Percentiles rank a stretch among this genome's conserved stretches.
Conservation (phyloP, 2,888 invertebrate species). For the Reticulitermes lucifugus region DNA sequence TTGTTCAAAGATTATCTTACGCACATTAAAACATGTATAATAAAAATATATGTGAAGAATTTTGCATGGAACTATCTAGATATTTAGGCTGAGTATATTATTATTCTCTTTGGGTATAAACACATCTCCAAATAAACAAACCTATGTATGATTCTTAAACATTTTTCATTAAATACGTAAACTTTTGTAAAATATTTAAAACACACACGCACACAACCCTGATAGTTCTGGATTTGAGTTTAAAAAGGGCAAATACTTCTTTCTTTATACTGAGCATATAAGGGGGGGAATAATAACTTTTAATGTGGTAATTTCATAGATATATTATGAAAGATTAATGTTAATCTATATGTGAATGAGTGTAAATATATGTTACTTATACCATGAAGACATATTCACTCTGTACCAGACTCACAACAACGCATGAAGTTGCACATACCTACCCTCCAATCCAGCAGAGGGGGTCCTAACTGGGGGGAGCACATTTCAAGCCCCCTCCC, state of each 20-base stretch:
- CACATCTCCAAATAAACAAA: slow-evolving; percentile 55
- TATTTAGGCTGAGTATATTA: slow-evolving; percentile 55
- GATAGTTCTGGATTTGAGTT: slow-evolving; percentile 55
- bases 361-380: slow-evolving; percentile 52
- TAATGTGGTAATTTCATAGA: slow-evolving; percentile 51
- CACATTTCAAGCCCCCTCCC: neutral
- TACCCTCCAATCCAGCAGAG: slow-evolving; percentile 2
- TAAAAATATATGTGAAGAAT: slow-evolving; percentile 57
- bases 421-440: slow-evolving; percentile 21
- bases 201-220: slow-evolving; percentile 56
- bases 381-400: slow-evolving; percentile 49
- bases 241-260: slow-evolving; percentile 52
- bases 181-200: slow-evolving; percentile 53
- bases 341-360: slow-evolving; percentile 50
- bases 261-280: slow-evolving; percentile 52
- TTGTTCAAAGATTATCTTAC: slow-evolving; percentile 56
- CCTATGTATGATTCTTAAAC: slow-evolving; percentile 52
- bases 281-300: slow-evolving; percentile 49
- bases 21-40: slow-evolving; percentile 57
- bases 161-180: slow-evolving; percentile 51
- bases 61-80: slow-evolving; percentile 56
- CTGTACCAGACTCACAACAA: slow-evolving; percentile 42
- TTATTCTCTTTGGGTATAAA: slow-evolving; percentile 55
- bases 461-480: neutral
- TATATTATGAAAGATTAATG: slow-evolving; percentile 51